Evolutionary conservation across 1,140 invertebrate species (phyloP).

Genomic region (Olivierus martensii): DNA sequence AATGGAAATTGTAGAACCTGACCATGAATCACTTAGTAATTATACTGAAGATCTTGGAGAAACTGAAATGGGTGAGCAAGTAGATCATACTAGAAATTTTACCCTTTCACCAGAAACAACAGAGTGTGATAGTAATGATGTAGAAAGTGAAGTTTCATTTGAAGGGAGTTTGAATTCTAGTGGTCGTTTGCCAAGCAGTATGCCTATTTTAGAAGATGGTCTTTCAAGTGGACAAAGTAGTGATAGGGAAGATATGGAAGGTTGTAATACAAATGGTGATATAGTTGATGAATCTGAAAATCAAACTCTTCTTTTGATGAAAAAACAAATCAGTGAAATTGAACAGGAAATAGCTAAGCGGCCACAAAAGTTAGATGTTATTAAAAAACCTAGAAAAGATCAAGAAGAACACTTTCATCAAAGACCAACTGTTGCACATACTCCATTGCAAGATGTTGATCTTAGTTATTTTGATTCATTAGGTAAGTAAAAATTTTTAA

Average conservation of each 20-base stretch:
- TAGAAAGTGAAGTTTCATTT: slow-evolving; percentile 49
- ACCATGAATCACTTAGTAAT: slow-evolving; percentile 25
- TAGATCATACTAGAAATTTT: slow-evolving; percentile 52
- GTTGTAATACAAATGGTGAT: slow-evolving; percentile 17
- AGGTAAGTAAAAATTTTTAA: slow-evolving; percentile 9
- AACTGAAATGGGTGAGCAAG: slow-evolving; percentile 40
- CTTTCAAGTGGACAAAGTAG: slow-evolving; percentile 70
- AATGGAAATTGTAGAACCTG: slow-evolving; percentile 34
- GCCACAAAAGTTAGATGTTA: slow-evolving; percentile 23
- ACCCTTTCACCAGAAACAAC: slow-evolving; percentile 87
- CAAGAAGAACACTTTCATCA: slow-evolving; percentile 1
- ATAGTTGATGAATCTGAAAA: slow-evolving; percentile 14
- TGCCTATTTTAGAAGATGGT: slow-evolving; percentile 92
- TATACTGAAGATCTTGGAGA: slow-evolving; percentile 46
- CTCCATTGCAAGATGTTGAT: slow-evolving; percentile 11
- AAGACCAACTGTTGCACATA: slow-evolving; percentile 2
- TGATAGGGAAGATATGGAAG: slow-evolving; percentile 67
- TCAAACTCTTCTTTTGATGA: slow-evolving; percentile 47
- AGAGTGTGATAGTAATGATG: slow-evolving; percentile 83
- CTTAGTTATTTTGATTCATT: slow-evolving; percentile 14
- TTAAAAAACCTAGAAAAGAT: slow-evolving; percentile 3
- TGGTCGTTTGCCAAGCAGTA: slow-evolving; percentile 38
- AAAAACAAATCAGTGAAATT: slow-evolving; percentile 55
- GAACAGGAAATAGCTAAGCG: slow-evolving; percentile 53
- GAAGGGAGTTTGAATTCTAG: slow-evolving; percentile 30